These are phyloP conservation scores for Rhadinocentrus ornatus DNA, from an alignment of 2,797 vertebrate genomes.

Conservation along the genomic window DNA sequence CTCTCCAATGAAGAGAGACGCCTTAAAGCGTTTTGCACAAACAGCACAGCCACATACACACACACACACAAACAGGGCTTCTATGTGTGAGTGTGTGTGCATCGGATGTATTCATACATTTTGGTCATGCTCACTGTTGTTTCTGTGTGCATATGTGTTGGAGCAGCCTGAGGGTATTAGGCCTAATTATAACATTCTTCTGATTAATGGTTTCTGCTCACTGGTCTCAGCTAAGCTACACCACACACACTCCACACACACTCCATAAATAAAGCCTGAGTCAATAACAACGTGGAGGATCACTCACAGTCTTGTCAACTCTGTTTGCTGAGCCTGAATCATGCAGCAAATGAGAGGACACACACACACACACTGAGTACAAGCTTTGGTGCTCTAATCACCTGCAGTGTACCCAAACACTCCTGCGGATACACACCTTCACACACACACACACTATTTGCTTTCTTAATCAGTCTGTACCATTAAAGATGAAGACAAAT, in stretches of 20 bases:
- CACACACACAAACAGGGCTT: constrained; percentile 53
- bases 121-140: constrained; percentile 67
- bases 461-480: constrained; percentile 74
- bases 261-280: constrained; percentile 78
- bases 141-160: constrained; percentile 60
- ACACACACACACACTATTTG: constrained; percentile 61
- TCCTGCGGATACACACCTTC: neutral
- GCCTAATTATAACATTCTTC: constrained; percentile 81
- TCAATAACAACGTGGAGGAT: constrained; percentile 75
- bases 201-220: constrained; percentile 78
- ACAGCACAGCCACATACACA: constrained; percentile 45
- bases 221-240: constrained; percentile 25
- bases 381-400: constrained; percentile 46
- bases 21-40: constrained; percentile 79
- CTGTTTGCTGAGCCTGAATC: constrained; percentile 66
- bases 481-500: constrained; percentile 80
- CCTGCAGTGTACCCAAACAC: constrained; percentile 19
- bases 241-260: constrained; percentile 54
- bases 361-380: constrained; percentile 39
- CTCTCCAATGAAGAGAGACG: constrained; percentile 67
- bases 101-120: constrained; percentile 71
- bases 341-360: constrained; percentile 57
- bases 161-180: constrained; percentile 71
- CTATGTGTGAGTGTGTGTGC: constrained; percentile 57
- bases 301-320: constrained; percentile 72